Percentiles rank a stretch among this genome's conserved stretches.
Conservation (phyloP, 2,888 invertebrate genomes). For the Eristalis tenax region DNA sequence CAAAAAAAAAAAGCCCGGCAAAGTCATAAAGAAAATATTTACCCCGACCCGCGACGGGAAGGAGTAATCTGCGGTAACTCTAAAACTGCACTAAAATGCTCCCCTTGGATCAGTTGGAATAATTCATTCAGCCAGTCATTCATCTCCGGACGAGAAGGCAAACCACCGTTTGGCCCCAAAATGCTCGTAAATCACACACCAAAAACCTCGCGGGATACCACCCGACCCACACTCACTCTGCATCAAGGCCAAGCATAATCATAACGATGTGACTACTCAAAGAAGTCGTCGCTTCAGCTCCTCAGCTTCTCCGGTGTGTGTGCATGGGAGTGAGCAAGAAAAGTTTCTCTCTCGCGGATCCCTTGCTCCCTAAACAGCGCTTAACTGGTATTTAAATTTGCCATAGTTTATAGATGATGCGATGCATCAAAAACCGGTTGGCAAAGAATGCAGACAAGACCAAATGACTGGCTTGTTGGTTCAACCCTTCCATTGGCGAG, state of each 20-base stretch:
- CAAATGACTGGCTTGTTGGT: slow-evolving; percentile 25
- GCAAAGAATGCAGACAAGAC: slow-evolving; percentile 37
- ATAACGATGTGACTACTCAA: slow-evolving; percentile 66
- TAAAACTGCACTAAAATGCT: slow-evolving; percentile 61
- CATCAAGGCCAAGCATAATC: slow-evolving; percentile 51
- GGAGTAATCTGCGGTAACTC: slow-evolving; percentile 55
- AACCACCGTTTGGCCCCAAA: slow-evolving; percentile 28
- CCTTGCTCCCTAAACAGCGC: slow-evolving; percentile 63
- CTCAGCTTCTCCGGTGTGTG: too few species aligned
- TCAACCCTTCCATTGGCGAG: slow-evolving; percentile 1
- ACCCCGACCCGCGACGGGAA: neutral
- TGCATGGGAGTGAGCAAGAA: neutral
- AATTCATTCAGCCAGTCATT: slow-evolving; percentile 61
- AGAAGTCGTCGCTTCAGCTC: slow-evolving; percentile 11
- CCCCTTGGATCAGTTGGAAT: slow-evolving; percentile 61
- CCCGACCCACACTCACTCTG: neutral
- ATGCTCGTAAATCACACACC: slow-evolving; percentile 28
- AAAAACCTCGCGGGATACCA: neutral
- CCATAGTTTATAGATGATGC: slow-evolving; percentile 71
- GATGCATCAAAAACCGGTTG: slow-evolving; percentile 50
- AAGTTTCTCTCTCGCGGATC: slow-evolving; percentile 50
- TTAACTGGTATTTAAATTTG: slow-evolving; percentile 70
- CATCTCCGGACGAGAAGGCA: slow-evolving; percentile 15
- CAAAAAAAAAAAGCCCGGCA: neutral
- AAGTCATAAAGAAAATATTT: slow-evolving; percentile 54